A percentile compares a stretch with the other conserved stretches of the same genome.
These are phyloP conservation scores for Acanthosepion lycidas DNA, from an alignment of 2,888 invertebrate species.

Conservation along the genomic window DNA sequence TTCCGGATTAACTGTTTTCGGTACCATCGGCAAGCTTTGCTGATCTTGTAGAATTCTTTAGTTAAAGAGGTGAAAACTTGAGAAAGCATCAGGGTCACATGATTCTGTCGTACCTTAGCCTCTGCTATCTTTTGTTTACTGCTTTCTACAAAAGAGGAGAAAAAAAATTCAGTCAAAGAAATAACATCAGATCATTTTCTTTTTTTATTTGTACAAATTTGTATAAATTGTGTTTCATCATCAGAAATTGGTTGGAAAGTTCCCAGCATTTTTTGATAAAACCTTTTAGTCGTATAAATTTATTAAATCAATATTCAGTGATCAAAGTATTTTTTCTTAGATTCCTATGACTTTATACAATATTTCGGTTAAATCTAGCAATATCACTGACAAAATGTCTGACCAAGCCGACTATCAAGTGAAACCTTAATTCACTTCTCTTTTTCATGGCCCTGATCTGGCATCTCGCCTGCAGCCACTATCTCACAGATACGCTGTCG, in stretches of 20 bases:
- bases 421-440: too few species aligned
- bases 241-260: not conserved
- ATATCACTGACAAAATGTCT: too few species aligned
- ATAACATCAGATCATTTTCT: not conserved
- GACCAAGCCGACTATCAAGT: too few species aligned
- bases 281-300: too few species aligned
- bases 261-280: too few species aligned
- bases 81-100: not conserved
- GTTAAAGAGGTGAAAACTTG: not conserved
- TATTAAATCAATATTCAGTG: too few species aligned
- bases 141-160: not conserved
- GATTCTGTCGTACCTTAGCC: not conserved
- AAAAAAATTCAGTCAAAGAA: not conserved
- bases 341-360: too few species aligned
- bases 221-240: not conserved
- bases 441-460: too few species aligned
- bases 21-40: not conserved
- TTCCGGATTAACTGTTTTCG: not conserved
- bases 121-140: not conserved
- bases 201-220: not conserved
- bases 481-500: too few species aligned
- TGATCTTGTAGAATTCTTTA: slow-evolving; percentile 2
- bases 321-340: too few species aligned
- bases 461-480: too few species aligned
- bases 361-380: too few species aligned